Conservation (phyloP, 2,113 vertebrate genomes). For the Pygoscelis adeliae region DNA sequence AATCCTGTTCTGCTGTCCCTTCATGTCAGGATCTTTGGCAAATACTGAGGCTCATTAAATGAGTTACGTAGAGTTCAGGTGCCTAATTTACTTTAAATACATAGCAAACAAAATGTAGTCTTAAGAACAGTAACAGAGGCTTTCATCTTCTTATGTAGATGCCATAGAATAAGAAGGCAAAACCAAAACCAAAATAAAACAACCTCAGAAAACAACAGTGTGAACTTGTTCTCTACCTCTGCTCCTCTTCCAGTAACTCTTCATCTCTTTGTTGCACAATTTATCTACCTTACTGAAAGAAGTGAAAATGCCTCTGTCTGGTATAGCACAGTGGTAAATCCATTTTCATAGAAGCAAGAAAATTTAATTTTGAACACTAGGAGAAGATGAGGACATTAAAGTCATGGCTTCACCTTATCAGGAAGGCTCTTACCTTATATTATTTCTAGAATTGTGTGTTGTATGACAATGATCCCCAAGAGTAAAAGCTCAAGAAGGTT, state of each 20-base stretch:
- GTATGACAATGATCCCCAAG: not conserved
- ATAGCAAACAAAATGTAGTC: not conserved
- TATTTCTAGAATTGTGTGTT: not conserved
- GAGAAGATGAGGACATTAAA: not conserved
- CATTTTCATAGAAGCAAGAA: not conserved
- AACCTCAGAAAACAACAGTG: accelerated
- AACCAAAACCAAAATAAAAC: not conserved
- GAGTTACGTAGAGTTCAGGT: not conserved
- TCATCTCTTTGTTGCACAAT: not conserved
- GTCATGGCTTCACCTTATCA: not conserved
- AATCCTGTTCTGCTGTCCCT: not conserved
- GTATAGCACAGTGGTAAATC: not conserved
- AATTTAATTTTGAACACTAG: not conserved
- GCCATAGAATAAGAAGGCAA: not conserved
- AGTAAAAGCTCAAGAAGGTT: not conserved
- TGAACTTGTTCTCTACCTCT: not conserved
- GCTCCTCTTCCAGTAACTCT: not conserved
- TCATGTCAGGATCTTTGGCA: not conserved
- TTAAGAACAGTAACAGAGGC: not conserved
- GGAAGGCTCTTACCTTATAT: not conserved
- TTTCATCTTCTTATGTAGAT: not conserved
- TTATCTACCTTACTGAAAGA: not conserved
- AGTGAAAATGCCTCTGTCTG: not conserved
- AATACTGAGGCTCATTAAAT: not conserved
- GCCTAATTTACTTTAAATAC: not conserved